Evolutionary conservation across 2,888 invertebrate species (phyloP).

Genomic region (Entomobrya multifasciata): DNA sequence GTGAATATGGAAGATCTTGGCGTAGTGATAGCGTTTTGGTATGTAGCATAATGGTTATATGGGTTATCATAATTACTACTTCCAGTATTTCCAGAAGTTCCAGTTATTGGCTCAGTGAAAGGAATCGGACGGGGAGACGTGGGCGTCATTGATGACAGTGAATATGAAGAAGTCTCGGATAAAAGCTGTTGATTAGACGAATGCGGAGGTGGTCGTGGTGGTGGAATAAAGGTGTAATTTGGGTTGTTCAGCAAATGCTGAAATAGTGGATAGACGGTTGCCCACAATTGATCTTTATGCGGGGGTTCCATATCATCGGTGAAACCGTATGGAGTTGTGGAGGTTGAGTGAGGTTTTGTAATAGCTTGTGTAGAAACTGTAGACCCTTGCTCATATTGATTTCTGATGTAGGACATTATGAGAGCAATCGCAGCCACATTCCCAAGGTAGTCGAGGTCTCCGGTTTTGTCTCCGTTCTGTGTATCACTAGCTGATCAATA

Average conservation of each 20-base stretch:
- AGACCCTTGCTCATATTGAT: constrained; percentile 31
- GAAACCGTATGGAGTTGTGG: constrained; percentile 54
- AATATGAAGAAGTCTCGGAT: background rate
- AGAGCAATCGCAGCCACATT: constrained; percentile 75
- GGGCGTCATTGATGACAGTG: constrained; percentile 56
- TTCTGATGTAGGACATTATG: constrained; percentile 70
- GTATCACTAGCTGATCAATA: constrained; percentile 74
- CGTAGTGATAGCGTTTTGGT: constrained; percentile 6
- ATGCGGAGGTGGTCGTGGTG: constrained; percentile 28
- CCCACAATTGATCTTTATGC: constrained; percentile 70
- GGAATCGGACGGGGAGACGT: constrained; percentile 46
- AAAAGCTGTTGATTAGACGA: constrained; percentile 7
- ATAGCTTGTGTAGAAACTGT: background rate
- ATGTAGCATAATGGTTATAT: constrained; percentile 58
- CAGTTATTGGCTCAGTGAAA: constrained; percentile 31
- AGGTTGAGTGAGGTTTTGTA: background rate
- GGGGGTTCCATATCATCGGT: constrained; percentile 70
- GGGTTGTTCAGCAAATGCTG: constrained; percentile 68
- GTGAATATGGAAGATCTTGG: background rate
- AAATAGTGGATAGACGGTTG: constrained; percentile 68
- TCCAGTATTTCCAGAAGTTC: too few relatives aligned
- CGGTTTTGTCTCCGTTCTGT: constrained; percentile 56
- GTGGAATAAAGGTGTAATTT: constrained; percentile 67
- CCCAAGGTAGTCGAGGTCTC: constrained; percentile 68
- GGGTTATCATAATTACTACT: constrained; percentile 37